Evolutionary conservation across 2,888 invertebrate species (phyloP), one percentile per base, ranked within the genome.

Genomic region (Leptinotarsa peninsularis): DNA sequence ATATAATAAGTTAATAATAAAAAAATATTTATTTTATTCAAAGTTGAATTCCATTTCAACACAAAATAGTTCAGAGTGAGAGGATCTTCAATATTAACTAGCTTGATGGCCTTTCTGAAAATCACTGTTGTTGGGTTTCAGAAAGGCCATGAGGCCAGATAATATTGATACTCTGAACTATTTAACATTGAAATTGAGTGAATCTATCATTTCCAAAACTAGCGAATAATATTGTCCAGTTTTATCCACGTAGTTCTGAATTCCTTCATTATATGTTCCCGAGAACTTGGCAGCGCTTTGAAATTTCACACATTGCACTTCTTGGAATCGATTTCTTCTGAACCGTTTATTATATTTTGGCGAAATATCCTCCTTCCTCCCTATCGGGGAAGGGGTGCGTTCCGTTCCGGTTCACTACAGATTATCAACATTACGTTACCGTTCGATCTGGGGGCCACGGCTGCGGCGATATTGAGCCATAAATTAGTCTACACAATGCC

Each of bases 401-500:
- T 81, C 80, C 79, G 81, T 83, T 83, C 80, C 81, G 81, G 81
- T 84, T 82, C 83, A 82, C 81, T 84, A 84, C 83, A 84, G 85
- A 85, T 86, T 86, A 85, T 86, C 85, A 85, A 84, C 84, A 83
- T 85, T 85, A 84, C 84, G 83, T 81, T 82, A 82, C 82, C 83
- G 82, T 85, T 84, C 85, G 83, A 85, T 86, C 83, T 82, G 83
- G 81, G 43, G 43, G 43, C 43, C 3, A 81, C 82, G 83, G 84
- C 81, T 82, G 84, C 84, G 82, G 84, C 84, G 86, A 86, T 86
- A 86, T 86, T 86, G 86, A 85, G 84, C 83, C 79, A 86, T 86
- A 86, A 86, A 86, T 86, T 86, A 86, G 85, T 84, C 81, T 79
- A 78, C 84, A 86, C 86, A 86, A 86, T 86, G 84, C 84, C 83